Percentiles rank a stretch among this genome's conserved stretches.
These are phyloP conservation scores for western clawed frog (Xenopus tropicalis) DNA, from an alignment of 2,113 vertebrate species.

Conservation along the genomic window UCB_Xtro_10.0 CM004447.2:123956001-123956500, in stretches of 20 bases:
- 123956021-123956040: conserved; percentile 15
- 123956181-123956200: conserved; percentile 25
- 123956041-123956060: conserved; percentile 17
- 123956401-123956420: too few species aligned
- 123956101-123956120: conserved; percentile 19
- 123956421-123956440: too few species aligned
- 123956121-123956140: conserved; percentile 22
- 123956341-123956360: neutral
- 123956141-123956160: conserved; percentile 13
- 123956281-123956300: neutral
- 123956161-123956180: conserved; percentile 33
- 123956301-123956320: neutral
- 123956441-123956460: too few species aligned
- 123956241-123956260: neutral
- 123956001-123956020: conserved; percentile 4
- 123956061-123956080: conserved; percentile 29
- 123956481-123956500: too few species aligned
- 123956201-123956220: conserved; percentile 21
- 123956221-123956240: conserved; percentile 13
- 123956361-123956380: neutral
- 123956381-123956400: neutral
- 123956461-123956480: too few species aligned
- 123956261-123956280: neutral
- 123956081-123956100: conserved; percentile 20
- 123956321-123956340: neutral